Evolutionary conservation across 2,113 vertebrate genomes (phyloP).

Genomic region (Corapipo altera): DNA sequence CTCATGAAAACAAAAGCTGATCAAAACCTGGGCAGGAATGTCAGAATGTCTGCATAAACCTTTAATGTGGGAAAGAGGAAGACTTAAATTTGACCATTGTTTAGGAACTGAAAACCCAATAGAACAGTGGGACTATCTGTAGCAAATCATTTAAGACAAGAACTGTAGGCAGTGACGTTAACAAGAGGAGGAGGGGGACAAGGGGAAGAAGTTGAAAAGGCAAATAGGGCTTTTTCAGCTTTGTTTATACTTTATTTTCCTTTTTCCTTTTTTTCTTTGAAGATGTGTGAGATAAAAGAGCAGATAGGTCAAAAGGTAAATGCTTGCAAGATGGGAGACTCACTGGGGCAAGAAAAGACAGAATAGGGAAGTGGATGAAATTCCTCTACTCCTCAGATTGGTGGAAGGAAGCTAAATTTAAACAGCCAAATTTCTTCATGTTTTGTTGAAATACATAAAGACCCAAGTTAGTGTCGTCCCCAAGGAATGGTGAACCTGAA

Average conservation of each 20-base stretch:
- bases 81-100: neutral
- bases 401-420: neutral
- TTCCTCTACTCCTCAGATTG: neutral
- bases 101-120: neutral
- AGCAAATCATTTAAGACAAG: neutral
- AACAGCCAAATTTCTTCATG: neutral
- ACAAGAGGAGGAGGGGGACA: neutral
- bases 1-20: neutral
- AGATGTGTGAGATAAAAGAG: neutral
- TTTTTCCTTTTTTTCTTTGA: neutral
- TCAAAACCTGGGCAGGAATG: neutral
- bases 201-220: neutral
- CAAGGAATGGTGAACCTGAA: neutral
- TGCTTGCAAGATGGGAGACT: neutral
- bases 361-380: neutral
- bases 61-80: neutral
- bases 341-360: neutral
- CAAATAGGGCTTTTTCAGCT: accelerated
- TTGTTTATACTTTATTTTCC: neutral
- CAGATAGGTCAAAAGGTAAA: neutral
- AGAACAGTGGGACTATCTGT: neutral
- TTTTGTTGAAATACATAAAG: neutral
- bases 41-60: neutral
- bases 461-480: neutral
- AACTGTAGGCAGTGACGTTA: neutral